phyloP scores from a whole-genome alignment of 2,888 invertebrate species.

The Pasiphila rectangulata region DNA sequence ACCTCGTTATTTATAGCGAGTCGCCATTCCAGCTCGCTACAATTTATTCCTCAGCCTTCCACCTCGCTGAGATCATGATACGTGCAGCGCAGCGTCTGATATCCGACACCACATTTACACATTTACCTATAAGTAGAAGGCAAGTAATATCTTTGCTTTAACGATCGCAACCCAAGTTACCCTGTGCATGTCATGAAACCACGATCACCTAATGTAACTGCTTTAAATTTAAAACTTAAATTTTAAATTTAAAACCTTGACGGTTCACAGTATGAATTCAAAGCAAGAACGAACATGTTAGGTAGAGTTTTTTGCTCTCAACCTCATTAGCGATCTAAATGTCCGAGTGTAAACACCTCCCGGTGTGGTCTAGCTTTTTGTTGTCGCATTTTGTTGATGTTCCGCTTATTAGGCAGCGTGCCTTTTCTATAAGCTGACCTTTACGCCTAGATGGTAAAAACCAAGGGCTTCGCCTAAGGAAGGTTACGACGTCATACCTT shows the following conservation, averaged over 20 bases:
- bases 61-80: slow-evolving; percentile 6
- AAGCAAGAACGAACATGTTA: neutral
- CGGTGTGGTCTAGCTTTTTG: slow-evolving; percentile 24
- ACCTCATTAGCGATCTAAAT: slow-evolving; percentile 12
- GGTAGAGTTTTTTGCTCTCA: slow-evolving; percentile 10
- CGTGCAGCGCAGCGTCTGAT: neutral
- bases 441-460: slow-evolving; percentile 20
- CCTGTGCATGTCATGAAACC: neutral
- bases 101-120: slow-evolving; percentile 3
- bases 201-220: neutral
- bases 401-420: slow-evolving; percentile 23
- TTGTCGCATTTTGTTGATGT: slow-evolving; percentile 19
- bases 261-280: no score
- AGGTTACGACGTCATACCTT: slow-evolving; percentile 11
- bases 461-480: slow-evolving; percentile 14
- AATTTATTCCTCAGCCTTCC: slow-evolving; percentile 5
- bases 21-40: slow-evolving; percentile 25
- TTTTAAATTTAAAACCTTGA: no score
- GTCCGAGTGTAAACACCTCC: slow-evolving; percentile 20
- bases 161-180: no score
- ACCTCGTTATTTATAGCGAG: slow-evolving; percentile 48
- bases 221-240: neutral
- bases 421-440: slow-evolving; percentile 30
- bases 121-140: no score
- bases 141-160: no score